Percentiles rank a stretch among this genome's conserved stretches.
phyloP scores from a whole-genome alignment of 2,113 vertebrate genomes.

The Anthoscopus minutus region DNA sequence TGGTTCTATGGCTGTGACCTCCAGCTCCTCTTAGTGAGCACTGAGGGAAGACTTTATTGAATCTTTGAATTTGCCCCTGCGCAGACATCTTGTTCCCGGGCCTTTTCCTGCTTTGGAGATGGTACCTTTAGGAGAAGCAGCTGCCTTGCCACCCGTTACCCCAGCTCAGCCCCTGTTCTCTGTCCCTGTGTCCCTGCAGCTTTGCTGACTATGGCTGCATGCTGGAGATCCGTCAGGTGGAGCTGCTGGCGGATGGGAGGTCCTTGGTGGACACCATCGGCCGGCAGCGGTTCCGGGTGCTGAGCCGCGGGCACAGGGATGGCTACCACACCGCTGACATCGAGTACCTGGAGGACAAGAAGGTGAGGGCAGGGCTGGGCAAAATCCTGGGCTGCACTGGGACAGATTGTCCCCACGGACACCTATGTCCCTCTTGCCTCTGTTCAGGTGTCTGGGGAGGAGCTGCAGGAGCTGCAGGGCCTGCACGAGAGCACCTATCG shows the following conservation, averaged over 20 bases:
- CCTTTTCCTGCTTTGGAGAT: background rate
- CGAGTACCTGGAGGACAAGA: conserved; percentile 83
- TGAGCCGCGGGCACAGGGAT: conserved; percentile 79
- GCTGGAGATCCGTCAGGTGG: conserved; percentile 80
- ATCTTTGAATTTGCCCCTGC: background rate
- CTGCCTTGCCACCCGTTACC: background rate
- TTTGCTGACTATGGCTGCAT: conserved; percentile 88
- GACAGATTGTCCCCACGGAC: background rate
- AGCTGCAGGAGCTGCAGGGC: conserved; percentile 75
- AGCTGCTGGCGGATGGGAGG: conserved; percentile 80
- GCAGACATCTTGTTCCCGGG: background rate
- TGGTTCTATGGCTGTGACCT: background rate
- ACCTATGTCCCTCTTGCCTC: background rate
- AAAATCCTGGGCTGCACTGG: background rate
- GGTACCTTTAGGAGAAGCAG: background rate
- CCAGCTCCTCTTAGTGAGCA: background rate
- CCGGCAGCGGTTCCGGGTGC: conserved; percentile 78
- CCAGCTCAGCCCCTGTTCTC: background rate
- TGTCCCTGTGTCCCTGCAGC: conserved; percentile 45
- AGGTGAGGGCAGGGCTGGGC: conserved; percentile 60
- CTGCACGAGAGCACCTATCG: conserved; percentile 84
- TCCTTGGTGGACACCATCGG: conserved; percentile 83
- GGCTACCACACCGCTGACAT: conserved; percentile 88
- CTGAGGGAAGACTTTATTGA: background rate
- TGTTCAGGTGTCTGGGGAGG: conserved; percentile 72